Percentiles rank a stretch among this genome's conserved stretches.
phyloP scores from a whole-genome alignment of 2,888 invertebrate genomes.

The Agrypnus murinus region DNA sequence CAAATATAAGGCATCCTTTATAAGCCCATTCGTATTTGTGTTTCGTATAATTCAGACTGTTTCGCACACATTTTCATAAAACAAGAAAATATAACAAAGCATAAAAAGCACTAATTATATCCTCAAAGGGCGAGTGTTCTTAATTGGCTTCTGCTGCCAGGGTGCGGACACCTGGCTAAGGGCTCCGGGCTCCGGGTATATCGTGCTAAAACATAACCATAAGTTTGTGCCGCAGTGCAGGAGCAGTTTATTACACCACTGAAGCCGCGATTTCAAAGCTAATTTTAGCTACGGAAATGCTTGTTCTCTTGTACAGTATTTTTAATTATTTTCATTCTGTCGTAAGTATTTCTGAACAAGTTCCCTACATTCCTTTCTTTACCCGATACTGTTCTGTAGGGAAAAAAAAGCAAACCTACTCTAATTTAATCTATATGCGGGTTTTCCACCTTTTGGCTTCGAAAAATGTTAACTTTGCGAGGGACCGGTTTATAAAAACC shows the following conservation, averaged over 20 bases:
- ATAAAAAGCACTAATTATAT: conserved; percentile 51
- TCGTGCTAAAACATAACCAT: conserved; percentile 44
- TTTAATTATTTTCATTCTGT: conserved; percentile 45
- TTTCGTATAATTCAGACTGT: conserved; percentile 36
- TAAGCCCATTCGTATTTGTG: conserved; percentile 27
- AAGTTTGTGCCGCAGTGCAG: conserved; percentile 55
- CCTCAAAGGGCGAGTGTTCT: conserved; percentile 52
- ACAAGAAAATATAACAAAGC: conserved; percentile 47
- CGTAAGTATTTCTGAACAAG: conserved; percentile 31
- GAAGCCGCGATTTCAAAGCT: conserved; percentile 68
- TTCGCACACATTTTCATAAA: conserved; percentile 41
- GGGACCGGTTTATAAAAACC: too few species aligned
- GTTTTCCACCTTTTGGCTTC: too few species aligned
- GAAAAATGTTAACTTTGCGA: too few species aligned
- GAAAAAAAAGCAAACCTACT: conserved; percentile 4
- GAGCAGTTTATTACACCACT: conserved; percentile 53
- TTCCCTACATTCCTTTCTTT: conserved; percentile 26
- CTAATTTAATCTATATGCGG: conserved; percentile 3
- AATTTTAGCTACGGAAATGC: conserved; percentile 52
- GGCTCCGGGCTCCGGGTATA: conserved; percentile 39
- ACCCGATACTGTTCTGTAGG: too few species aligned
- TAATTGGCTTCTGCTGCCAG: conserved; percentile 48
- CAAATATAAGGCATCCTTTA: conserved; percentile 34
- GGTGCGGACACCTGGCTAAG: conserved; percentile 49
- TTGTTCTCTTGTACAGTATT: conserved; percentile 40